A percentile compares a stretch with the other conserved stretches of the same genome.
Evolutionary conservation across 2,888 invertebrate genomes (phyloP).

Genomic region (Caenorhabditis panamensis): DNA sequence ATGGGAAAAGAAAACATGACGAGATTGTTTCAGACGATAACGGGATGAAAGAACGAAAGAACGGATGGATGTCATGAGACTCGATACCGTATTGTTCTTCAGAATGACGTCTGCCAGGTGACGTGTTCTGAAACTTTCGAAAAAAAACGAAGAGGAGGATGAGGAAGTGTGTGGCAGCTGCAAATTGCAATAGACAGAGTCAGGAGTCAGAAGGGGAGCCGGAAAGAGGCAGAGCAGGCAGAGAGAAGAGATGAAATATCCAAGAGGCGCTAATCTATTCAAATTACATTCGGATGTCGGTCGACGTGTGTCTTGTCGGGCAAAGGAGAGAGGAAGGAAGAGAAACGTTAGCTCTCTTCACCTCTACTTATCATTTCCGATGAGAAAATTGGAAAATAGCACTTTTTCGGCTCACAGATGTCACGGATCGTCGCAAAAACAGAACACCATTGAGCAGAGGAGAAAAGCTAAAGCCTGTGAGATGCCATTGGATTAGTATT

Average conservation of each 20-base stretch:
- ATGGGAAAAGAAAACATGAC: not conserved
- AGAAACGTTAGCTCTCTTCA: conserved; percentile 6
- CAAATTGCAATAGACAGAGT: too few relatives aligned
- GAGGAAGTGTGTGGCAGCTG: too few relatives aligned
- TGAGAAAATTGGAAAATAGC: not conserved
- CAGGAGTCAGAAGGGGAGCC: not conserved
- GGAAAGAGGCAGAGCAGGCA: not conserved
- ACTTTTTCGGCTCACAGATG: not conserved
- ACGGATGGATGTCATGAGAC: too few relatives aligned
- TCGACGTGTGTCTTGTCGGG: conserved; percentile 1
- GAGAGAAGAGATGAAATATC: not conserved
- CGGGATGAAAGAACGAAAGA: not conserved
- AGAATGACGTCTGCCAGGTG: too few relatives aligned
- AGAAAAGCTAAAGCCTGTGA: too few relatives aligned
- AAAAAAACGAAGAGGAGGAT: not conserved
- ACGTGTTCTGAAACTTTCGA: not conserved
- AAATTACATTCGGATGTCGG: conserved; percentile 65
- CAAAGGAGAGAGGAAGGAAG: conserved; percentile 1
- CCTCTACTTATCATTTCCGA: conserved; percentile 29
- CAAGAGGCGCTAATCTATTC: conserved; percentile 59
- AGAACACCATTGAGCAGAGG: too few relatives aligned
- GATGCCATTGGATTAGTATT: too few relatives aligned
- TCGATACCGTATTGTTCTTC: too few relatives aligned
- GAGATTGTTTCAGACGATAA: not conserved
- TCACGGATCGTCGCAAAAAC: not conserved